These are phyloP conservation scores for Sebastes trivittatus DNA, from an alignment of 2,797 vertebrate species.

Conservation along the genomic window DNA sequence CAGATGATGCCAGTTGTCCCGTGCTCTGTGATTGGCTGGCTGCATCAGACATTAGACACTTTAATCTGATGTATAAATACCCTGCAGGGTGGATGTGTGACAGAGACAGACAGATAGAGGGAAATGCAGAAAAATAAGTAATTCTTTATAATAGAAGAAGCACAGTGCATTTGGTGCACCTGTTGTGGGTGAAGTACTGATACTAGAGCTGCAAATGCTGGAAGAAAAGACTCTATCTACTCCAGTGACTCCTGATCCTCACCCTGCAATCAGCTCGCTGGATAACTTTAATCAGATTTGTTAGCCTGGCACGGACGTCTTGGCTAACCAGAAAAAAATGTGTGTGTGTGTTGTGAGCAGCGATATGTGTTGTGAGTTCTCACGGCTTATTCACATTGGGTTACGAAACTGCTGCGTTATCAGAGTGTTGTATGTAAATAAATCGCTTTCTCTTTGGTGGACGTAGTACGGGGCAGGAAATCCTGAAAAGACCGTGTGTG, in stretches of 20 bases:
- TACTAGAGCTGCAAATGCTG: not conserved
- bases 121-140: not conserved
- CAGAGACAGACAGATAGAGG: not conserved
- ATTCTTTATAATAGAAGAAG: not conserved
- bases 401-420: slow-evolving; percentile 61
- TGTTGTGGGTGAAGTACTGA: not conserved
- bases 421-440: slow-evolving; percentile 62
- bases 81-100: slow-evolving; percentile 18
- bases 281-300: slow-evolving; percentile 81
- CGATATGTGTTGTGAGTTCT: slow-evolving; percentile 40
- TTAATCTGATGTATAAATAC: slow-evolving; percentile 65
- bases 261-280: slow-evolving; percentile 60
- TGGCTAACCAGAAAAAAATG: slow-evolving; percentile 51
- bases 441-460: slow-evolving; percentile 59
- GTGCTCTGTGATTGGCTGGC: slow-evolving; percentile 36
- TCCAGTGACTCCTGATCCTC: slow-evolving; percentile 66
- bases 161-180: not conserved
- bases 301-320: slow-evolving; percentile 71
- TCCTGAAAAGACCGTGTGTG: slow-evolving; percentile 57
- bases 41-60: slow-evolving; percentile 58
- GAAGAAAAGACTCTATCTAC: slow-evolving; percentile 35
- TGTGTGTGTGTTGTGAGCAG: slow-evolving; percentile 28
- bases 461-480: slow-evolving; percentile 68
- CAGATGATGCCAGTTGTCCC: slow-evolving; percentile 19
- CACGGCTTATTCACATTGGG: slow-evolving; percentile 40